phyloP scores from a whole-genome alignment of 1,140 invertebrate species.

The Drosophila albomicans region DNA sequence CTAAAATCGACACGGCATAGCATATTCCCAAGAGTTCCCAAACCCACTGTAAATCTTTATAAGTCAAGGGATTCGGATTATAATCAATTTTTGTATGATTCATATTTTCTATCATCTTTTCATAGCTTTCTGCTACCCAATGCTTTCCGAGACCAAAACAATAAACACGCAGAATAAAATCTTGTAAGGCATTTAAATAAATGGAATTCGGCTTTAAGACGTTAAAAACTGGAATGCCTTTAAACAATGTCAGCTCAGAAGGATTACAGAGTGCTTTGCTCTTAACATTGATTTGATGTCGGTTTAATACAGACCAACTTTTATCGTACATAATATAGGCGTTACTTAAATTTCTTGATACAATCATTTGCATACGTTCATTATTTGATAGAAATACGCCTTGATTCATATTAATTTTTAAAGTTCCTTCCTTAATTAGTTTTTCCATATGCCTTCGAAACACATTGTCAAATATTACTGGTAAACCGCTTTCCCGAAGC shows the following conservation, averaged over 20 bases:
- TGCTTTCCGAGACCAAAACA: not conserved
- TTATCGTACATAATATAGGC: not conserved
- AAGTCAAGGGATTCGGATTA: not conserved
- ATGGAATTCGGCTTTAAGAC: not conserved
- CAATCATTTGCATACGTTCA: not conserved
- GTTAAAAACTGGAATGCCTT: not conserved
- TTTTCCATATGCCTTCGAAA: not conserved
- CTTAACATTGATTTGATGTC: not conserved
- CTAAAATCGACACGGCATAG: not conserved
- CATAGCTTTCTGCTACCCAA: not conserved
- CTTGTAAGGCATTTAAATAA: not conserved
- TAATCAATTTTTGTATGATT: not conserved
- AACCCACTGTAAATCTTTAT: constrained; percentile 12
- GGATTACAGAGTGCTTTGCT: not conserved
- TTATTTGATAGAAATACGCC: not conserved
- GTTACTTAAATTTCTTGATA: not conserved
- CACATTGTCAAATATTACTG: not conserved
- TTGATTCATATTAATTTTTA: not conserved
- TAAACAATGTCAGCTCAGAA: not conserved
- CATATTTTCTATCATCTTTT: not conserved
- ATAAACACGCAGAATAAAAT: not conserved
- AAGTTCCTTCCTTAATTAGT: no score
- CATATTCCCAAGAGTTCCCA: constrained; percentile 8
- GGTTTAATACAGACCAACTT: not conserved
- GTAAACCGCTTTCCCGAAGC: constrained; percentile 31